Conservation (phyloP, 2,888 invertebrate species). For the Catocala nupta region DNA sequence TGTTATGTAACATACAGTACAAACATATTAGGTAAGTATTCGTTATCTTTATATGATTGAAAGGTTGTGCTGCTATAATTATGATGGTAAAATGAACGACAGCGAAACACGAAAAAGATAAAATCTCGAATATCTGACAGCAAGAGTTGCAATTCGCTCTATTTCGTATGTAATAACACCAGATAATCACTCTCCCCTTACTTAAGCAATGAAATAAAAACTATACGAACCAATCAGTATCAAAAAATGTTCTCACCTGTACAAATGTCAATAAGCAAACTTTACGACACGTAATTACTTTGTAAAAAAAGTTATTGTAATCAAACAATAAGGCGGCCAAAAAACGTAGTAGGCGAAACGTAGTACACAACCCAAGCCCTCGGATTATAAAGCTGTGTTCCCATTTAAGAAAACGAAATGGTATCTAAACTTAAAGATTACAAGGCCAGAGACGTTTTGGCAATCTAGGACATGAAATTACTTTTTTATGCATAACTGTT, state of each 20-base stretch:
- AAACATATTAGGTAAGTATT: too few relatives aligned
- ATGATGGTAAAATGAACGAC: neutral
- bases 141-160: neutral
- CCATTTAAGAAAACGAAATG: too few relatives aligned
- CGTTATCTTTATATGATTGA: too few relatives aligned
- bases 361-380: conserved; percentile 45
- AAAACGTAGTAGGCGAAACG: conserved; percentile 39
- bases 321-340: conserved; percentile 36
- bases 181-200: neutral
- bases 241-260: conserved; percentile 36
- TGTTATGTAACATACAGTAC: too few relatives aligned
- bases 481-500: too few relatives aligned
- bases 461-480: too few relatives aligned
- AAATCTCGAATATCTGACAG: neutral
- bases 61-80: too few relatives aligned
- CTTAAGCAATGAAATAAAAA: neutral
- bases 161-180: neutral
- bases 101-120: neutral
- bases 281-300: conserved; percentile 26
- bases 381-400: neutral
- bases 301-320: conserved; percentile 26
- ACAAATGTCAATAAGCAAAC: conserved; percentile 31
- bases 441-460: too few relatives aligned
- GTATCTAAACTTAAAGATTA: too few relatives aligned
- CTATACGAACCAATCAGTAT: conserved; percentile 14